Base-by-base conservation (phyloP, 2,888 invertebrate genomes). In the Pteria penguin region DNA sequence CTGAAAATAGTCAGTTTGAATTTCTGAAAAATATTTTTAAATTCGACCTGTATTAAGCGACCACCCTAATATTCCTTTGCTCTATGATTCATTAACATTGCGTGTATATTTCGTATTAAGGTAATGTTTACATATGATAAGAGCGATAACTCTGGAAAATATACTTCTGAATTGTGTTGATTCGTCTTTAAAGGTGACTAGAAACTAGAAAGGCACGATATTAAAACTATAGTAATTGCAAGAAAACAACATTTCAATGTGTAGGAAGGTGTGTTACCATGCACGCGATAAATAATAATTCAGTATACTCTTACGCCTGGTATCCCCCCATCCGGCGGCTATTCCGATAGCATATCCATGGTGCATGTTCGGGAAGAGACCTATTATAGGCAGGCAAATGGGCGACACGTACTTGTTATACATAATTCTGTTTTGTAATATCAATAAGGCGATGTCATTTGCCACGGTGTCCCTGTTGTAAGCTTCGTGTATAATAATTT, bases 391-490 rank as follows among this genome's bases (percentile, higher is more conserved):
- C 0, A 97, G 97, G 88, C 98, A 98, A 5, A 96, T 96, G 1
- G 97, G 96, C 78, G 95, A 96, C 84, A 98, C 97, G 91, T 97
- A 97, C 0, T 58, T 57, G 18, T 71, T 58, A 26, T 29, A 69
- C n/a, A 60, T 55, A 26, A 74, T 75, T 24, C 65, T 67, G 22
- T 68, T 36, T 22, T 96, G 96, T 88, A 98, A 93, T 84, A 95
- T 94, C 71, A 98, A 92, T 86, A 98, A 93, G 0, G 97, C 98
- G 61, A 98, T 95, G 90, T 98, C 98, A 90, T 97, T 97, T 91
- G 97, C 96, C 36, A 97, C 96, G 0, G 97, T 97, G 78, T 95
- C 95, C 54, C 95, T 95, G 91, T 97, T 95, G 92, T 97, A 98
- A 75, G 94, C 94, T 0, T 97, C 96, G 92, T 98, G 97, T 65